Evolutionary conservation across 2,113 vertebrate genomes (phyloP).

Genomic region (Pteropus alecto): DNA sequence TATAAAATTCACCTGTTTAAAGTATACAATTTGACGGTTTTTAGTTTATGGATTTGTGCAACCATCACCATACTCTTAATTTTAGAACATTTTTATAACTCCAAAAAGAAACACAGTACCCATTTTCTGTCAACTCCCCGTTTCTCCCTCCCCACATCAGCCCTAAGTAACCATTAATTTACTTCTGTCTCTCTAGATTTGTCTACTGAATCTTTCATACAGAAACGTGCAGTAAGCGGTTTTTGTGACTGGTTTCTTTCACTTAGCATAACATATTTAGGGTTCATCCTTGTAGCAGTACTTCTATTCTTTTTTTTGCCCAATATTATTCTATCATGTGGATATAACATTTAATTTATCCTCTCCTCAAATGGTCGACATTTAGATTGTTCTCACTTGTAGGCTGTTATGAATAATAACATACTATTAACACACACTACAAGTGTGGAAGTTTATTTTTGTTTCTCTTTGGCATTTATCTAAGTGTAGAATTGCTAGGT

Average conservation of each 20-base stretch:
- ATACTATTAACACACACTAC: neutral
- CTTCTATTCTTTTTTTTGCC: neutral
- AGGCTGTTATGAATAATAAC: neutral
- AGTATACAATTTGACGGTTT: neutral
- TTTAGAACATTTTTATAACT: neutral
- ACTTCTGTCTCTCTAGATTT: neutral
- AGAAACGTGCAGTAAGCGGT: neutral
- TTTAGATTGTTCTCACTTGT: neutral
- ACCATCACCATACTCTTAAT: neutral
- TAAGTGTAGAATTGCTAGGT: neutral
- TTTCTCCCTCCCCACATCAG: accelerated
- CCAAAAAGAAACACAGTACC: neutral
- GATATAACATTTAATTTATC: neutral
- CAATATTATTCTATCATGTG: neutral
- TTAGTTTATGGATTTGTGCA: neutral
- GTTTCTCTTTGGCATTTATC: neutral
- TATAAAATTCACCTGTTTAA: neutral
- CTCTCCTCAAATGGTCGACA: neutral
- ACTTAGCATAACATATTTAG: neutral
- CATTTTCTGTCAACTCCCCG: neutral
- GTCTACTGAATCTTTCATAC: neutral
- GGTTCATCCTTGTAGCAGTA: neutral
- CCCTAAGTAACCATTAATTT: neutral
- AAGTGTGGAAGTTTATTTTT: neutral
- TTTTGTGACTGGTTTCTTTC: neutral